These are phyloP conservation scores for Calyptomena viridis DNA, from an alignment of 2,113 vertebrate species.

Conservation along the genomic window DNA sequence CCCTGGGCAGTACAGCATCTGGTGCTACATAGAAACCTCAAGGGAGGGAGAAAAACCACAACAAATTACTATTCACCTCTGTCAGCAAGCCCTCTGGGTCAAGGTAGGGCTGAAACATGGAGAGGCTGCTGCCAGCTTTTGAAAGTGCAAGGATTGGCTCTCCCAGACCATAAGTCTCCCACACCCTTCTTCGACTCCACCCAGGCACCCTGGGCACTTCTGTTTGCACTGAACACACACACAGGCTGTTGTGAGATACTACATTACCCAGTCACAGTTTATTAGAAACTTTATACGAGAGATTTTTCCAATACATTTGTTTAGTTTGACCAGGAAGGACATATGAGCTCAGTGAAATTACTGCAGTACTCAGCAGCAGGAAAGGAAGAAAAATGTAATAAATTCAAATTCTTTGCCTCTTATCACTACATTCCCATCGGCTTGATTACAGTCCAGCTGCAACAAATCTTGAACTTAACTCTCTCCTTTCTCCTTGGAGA, in stretches of 20 bases:
- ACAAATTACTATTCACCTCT: not conserved
- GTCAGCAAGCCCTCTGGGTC: not conserved
- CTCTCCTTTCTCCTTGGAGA: conserved; percentile 9
- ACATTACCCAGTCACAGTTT: not conserved
- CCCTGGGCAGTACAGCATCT: not conserved
- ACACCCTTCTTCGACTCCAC: not conserved
- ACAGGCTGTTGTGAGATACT: not conserved
- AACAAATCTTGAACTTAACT: conserved; percentile 57
- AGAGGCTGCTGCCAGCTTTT: not conserved
- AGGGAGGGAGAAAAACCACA: not conserved
- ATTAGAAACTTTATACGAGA: not conserved
- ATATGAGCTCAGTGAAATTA: conserved; percentile 31
- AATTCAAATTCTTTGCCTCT: conserved; percentile 61
- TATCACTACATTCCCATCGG: conserved; percentile 67
- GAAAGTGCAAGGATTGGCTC: not conserved
- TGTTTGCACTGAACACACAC: not conserved
- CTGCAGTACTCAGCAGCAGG: conserved; percentile 37
- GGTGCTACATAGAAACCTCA: not conserved
- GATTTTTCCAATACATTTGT: not conserved
- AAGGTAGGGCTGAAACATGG: not conserved
- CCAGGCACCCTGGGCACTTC: not conserved
- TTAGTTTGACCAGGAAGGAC: not conserved
- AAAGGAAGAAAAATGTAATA: conserved; percentile 47
- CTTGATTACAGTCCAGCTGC: conserved; percentile 57
- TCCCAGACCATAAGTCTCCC: not conserved